These are phyloP conservation scores for Orthosia gracilis DNA, from an alignment of 2,888 invertebrate genomes.

Conservation along the genomic window DNA sequence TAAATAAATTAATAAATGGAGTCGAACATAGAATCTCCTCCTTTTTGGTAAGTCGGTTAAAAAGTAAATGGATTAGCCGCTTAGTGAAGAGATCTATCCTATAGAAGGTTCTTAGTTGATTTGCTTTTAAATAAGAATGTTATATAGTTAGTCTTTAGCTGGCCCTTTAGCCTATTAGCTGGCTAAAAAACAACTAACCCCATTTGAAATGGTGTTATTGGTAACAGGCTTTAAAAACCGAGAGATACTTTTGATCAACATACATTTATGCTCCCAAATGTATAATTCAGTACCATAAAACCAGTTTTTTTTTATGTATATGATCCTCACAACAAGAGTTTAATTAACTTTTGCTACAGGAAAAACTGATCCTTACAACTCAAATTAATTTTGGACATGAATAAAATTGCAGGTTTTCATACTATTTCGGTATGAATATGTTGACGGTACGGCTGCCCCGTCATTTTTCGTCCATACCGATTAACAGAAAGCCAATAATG, in stretches of 20 bases:
- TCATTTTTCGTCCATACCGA: constrained; percentile 44
- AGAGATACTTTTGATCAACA: not conserved
- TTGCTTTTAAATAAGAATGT: not conserved
- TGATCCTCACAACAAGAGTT: constrained; percentile 18
- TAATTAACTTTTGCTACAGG: constrained; percentile 39
- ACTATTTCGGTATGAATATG: constrained; percentile 2
- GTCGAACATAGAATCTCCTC: too few species aligned
- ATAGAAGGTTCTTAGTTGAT: not conserved
- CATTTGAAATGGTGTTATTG: too few species aligned
- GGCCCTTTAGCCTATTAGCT: not conserved
- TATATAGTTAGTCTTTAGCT: not conserved
- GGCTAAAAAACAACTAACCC: not conserved
- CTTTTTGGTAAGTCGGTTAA: too few species aligned
- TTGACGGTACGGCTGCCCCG: constrained; percentile 1
- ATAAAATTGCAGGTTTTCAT: not conserved
- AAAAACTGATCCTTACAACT: constrained; percentile 37
- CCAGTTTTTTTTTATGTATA: constrained; percentile 27
- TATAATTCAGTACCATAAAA: constrained; percentile 34
- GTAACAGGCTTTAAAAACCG: not conserved
- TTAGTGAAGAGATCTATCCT: not conserved
- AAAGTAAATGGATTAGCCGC: not conserved
- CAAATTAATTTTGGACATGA: constrained; percentile 47
- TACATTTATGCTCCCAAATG: constrained; percentile 9
- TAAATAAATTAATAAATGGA: too few species aligned
- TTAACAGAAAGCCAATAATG: constrained; percentile 59